A percentile compares a stretch with the other conserved stretches of the same genome.
Evolutionary conservation across 2,113 vertebrate genomes (phyloP).

Genomic region (Amphilophus citrinellus): DNA sequence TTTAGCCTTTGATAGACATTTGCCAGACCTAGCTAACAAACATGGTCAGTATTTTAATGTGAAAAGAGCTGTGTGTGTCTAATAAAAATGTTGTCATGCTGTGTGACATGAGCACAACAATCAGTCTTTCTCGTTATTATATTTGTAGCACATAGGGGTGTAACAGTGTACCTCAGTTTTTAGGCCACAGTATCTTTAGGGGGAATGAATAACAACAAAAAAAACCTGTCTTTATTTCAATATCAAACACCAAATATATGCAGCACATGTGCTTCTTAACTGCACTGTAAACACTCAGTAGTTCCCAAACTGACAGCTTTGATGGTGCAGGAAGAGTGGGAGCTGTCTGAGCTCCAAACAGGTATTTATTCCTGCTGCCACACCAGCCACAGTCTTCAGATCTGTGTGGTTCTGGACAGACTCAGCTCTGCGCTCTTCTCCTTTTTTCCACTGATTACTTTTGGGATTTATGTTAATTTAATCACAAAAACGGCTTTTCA

Average conservation of each 20-base stretch:
- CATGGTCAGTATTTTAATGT: neutral
- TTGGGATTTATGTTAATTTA: neutral
- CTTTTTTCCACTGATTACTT: accelerated
- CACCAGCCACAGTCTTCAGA: neutral
- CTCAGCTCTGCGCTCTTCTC: neutral
- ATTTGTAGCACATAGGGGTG: neutral
- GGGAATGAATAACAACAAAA: no score
- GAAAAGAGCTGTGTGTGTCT: constrained; percentile 1
- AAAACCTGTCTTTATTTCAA: no score
- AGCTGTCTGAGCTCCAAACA: no score
- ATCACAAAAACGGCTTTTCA: neutral
- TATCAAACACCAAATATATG: no score
- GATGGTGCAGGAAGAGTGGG: no score
- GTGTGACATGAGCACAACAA: neutral
- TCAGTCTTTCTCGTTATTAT: neutral
- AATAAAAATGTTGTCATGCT: neutral
- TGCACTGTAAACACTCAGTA: no score
- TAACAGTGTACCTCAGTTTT: neutral
- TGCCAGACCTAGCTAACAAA: neutral
- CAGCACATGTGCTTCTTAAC: no score
- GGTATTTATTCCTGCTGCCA: neutral
- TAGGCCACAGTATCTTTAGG: neutral
- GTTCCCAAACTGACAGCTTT: no score
- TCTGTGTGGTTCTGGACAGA: neutral
- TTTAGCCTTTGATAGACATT: neutral